Evolutionary conservation across 1,140 invertebrate genomes (phyloP), one percentile per base, ranked within the genome.

Genomic region (Leucophenga varia): DNA sequence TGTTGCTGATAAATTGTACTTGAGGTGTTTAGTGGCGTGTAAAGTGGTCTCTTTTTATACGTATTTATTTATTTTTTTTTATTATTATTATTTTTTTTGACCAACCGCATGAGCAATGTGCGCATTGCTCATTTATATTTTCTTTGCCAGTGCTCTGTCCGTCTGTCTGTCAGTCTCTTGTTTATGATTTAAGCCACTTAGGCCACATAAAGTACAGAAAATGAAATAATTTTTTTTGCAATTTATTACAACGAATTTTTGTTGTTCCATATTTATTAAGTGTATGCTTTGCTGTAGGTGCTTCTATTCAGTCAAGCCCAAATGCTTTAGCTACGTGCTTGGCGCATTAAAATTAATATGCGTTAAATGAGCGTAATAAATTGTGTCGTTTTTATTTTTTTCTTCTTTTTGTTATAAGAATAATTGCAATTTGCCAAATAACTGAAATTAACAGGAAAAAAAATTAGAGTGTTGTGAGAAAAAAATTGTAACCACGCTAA

Each of bases 401-500:
- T 25, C 10, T 25, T 25, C 10, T 25, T 25, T 25, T 25, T 5
- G 22, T 10, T 50, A 47, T 40, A 44, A 43, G 37, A 25, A 43
- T 54, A 49, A 61, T 49, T 46, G 38, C 49, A 45, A 46, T 25
- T 25, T 25, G 22, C 22, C 22, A 10, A 60, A 47, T n/a, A n/a
- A n/a, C n/a, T n/a, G n/a, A 45, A 54, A 59, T 57, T 54, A 58
- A 42, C 45, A 57, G 57, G 10, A 25, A 25, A 25, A 5, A 25
- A 25, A 25, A 25, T 25, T 10, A 10, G 22, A 6, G 22, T 5
- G 5, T 63, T 53, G 38, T 42, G 31, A 41, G 19, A 63, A 63
- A 45, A 56, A n/a, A n/a, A n/a, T n/a, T 61, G 45, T 59, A 50
- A 51, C 49, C 50, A 53, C 63, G 52, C 59, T 59, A 67, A 67